Evolutionary conservation across 2,113 vertebrate species (phyloP), one percentile per base, ranked within the genome.

Genomic region (Camelus bactrianus): DNA sequence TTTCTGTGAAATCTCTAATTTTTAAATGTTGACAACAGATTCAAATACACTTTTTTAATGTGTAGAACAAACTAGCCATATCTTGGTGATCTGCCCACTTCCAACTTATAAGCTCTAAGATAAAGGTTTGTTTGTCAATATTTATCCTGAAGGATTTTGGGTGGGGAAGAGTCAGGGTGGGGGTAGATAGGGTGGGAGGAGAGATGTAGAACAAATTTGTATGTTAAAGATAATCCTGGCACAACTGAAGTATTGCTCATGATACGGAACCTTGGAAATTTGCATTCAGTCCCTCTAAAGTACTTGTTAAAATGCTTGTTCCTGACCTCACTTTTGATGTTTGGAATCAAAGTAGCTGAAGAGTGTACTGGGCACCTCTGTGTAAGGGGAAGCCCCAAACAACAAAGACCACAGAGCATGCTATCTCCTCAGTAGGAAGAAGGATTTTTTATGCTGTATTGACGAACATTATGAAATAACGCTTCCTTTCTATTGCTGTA

Each of bases 351-450:
- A 83, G 26, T 8, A 70, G 17, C 12, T 91, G 38, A 15, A 64
- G 15, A 38, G 11, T 22, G 0, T 7, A 48, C 11, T 3, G 5
- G 17, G 56, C 0, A 26, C 28, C 28, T 11, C 30, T 5, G 0
- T 52, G 8, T 30, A 42, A 46, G 50, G 7, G 3, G 8, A 26
- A 30, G 13, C 0, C 12, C 19, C 12, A 30, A 28, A 6, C 8
- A 54, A 83, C 10, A 72, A 48, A 50, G 6, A 89, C 13, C 4
- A 19, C 46, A 20, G 9, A 32, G 4, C 6, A 60, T 10, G 1
- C 38, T 35, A 15, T 85, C 22, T 77, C 24, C 15, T 75, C 6
- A 75, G 67, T 4, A 58, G 38, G 65, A 7, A 9, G 24, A 56
- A 62, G 24, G 11, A 38, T 32, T 56, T 60, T 87, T 70, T 84